phyloP scores from a whole-genome alignment of 2,888 invertebrate species.

The Polyploca ridens region DNA sequence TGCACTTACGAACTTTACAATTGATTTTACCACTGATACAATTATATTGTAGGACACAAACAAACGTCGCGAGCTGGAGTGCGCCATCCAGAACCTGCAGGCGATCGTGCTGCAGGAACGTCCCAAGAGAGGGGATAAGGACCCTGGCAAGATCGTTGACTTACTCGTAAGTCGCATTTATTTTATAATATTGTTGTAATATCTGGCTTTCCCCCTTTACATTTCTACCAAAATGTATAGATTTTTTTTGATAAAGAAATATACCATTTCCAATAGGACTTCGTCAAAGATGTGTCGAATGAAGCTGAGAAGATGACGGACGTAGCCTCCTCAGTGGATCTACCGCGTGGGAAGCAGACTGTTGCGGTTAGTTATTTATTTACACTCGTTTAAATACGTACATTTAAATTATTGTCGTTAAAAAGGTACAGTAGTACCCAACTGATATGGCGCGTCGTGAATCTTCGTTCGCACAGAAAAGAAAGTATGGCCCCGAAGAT shows the following conservation, averaged over 20 bases:
- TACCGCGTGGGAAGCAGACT: constrained; percentile 37
- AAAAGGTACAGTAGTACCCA: no score
- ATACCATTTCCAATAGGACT: constrained; percentile 51
- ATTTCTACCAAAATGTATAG: no score
- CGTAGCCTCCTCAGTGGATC: constrained; percentile 27
- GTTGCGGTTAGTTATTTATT: constrained; percentile 43
- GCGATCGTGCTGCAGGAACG: constrained; percentile 55
- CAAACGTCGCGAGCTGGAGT: constrained; percentile 56
- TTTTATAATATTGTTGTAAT: no score
- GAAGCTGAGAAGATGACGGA: constrained; percentile 49
- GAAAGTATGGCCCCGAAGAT: no score
- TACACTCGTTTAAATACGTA: neutral
- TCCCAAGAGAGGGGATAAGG: constrained; percentile 39
- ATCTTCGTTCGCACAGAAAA: no score
- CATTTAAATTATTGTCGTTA: no score
- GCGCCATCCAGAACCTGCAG: constrained; percentile 62
- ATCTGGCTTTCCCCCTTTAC: neutral
- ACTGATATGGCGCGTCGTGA: no score
- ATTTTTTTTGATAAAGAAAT: neutral
- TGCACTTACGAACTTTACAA: no score
- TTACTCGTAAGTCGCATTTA: constrained; percentile 51
- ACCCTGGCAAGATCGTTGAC: constrained; percentile 64
- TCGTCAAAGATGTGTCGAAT: constrained; percentile 56
- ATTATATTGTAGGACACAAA: constrained; percentile 49
- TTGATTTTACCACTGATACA: neutral